Conservation (phyloP, 2,113 vertebrate species). For the Amphiprion percula region DNA sequence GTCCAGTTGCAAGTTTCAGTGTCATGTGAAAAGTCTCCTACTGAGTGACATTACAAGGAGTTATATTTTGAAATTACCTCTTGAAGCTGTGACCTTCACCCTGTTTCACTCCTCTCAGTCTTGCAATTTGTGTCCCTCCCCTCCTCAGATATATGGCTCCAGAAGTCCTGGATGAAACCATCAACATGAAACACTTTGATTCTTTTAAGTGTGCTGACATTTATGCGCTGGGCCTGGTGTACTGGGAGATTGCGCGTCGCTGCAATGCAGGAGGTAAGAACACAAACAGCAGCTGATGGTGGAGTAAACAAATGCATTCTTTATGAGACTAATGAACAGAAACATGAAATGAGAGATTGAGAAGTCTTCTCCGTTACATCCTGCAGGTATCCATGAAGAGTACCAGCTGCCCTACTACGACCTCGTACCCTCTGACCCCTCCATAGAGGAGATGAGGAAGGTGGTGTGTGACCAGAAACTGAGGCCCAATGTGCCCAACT, state of each 20-base stretch:
- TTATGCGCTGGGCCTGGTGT: constrained; percentile 96
- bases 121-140: background rate
- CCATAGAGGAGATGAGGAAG: constrained; percentile 99
- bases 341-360: constrained; percentile 8
- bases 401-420: constrained; percentile 99
- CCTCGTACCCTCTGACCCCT: constrained; percentile 97
- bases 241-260: constrained; percentile 97
- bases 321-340: rapidly evolving
- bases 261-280: constrained; percentile 93
- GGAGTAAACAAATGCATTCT: too few species aligned
- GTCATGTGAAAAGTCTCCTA: too few species aligned
- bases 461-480: constrained; percentile 98
- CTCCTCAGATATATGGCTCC: constrained; percentile 95
- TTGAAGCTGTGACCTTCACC: too few species aligned
- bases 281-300: rapidly evolving
- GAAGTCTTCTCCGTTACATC: rapidly evolving
- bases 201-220: constrained; percentile 99
- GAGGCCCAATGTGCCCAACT: constrained; percentile 96
- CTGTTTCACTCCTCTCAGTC: background rate
- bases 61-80: too few species aligned
- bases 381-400: constrained; percentile 95
- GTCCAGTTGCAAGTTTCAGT: too few species aligned
- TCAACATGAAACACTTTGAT: constrained; percentile 99
- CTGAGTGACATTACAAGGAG: too few species aligned
- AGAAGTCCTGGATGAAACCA: constrained; percentile 97